Evolutionary conservation across 2,888 invertebrate genomes (phyloP).

Genomic region (Lydus trimaculatus): DNA sequence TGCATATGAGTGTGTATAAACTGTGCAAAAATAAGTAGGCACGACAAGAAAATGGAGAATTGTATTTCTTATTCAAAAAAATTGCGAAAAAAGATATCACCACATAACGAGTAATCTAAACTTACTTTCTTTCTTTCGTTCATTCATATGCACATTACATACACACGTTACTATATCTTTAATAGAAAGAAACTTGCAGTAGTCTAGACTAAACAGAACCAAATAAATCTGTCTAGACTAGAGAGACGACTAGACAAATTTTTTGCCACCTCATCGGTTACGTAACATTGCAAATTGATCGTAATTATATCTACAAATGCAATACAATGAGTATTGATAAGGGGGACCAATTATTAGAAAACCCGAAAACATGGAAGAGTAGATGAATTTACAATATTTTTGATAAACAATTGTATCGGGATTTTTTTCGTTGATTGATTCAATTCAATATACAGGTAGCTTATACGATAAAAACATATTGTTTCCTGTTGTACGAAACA

Average conservation of each 20-base stretch:
- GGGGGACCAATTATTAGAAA: not conserved
- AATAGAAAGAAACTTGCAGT: constrained; percentile 4
- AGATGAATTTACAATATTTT: too few relatives aligned
- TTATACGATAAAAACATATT: too few relatives aligned
- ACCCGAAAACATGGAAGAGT: not conserved
- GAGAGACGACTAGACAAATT: constrained; percentile 26
- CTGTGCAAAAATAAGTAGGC: too few relatives aligned
- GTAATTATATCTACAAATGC: constrained; percentile 10
- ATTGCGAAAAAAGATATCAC: too few relatives aligned
- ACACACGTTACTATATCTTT: not conserved
- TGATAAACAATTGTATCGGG: too few relatives aligned
- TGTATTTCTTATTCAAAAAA: too few relatives aligned
- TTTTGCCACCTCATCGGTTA: constrained; percentile 24
- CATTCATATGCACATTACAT: too few relatives aligned
- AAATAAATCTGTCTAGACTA: constrained; percentile 4
- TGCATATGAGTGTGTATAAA: constrained; percentile 15
- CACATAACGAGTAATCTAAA: not conserved
- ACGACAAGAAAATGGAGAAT: too few relatives aligned
- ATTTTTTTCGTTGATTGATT: not conserved
- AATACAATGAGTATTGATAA: not conserved
- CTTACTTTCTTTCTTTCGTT: not conserved
- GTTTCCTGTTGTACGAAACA: constrained; percentile 13
- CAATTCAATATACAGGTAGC: too few relatives aligned
- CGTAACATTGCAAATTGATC: constrained; percentile 17
- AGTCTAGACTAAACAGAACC: constrained; percentile 22